Percentiles rank a stretch among this genome's conserved stretches.
phyloP scores from a whole-genome alignment of 2,888 invertebrate genomes.

The Ochropleura leucogaster region DNA sequence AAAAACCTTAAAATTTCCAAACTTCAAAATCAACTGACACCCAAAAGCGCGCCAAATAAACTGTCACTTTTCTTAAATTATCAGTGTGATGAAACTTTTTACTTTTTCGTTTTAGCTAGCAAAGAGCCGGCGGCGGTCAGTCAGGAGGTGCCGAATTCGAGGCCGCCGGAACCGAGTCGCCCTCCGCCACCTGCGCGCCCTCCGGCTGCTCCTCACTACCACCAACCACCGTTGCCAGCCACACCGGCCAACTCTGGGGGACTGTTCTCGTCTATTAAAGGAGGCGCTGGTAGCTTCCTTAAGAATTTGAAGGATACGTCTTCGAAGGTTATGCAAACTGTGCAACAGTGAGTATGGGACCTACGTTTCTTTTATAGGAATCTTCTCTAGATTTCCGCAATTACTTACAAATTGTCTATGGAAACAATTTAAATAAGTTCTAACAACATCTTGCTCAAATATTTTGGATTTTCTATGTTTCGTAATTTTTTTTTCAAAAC shows the following conservation, averaged over 20 bases:
- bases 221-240: conserved; percentile 75
- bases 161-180: conserved; percentile 82
- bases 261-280: conserved; percentile 96
- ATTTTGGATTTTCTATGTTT: not conserved
- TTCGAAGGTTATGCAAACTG: conserved; percentile 98
- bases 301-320: conserved; percentile 99
- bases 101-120: conserved; percentile 74
- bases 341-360: conserved; percentile 93
- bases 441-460: not conserved
- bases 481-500: not conserved
- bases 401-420: not conserved
- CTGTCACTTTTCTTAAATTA: not conserved
- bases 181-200: conserved; percentile 79
- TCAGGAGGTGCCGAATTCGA: conserved; percentile 76
- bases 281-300: conserved; percentile 97
- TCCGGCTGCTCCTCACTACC: conserved; percentile 80
- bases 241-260: conserved; percentile 88
- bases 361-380: not conserved
- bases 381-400: not conserved
- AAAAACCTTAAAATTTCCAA: not conserved
- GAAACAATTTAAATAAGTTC: not conserved
- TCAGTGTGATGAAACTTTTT: conserved; percentile 2
- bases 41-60: conserved; percentile 11
- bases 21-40: conserved; percentile 4
- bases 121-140: conserved; percentile 77